Evolutionary conservation across 2,888 invertebrate species (phyloP), one percentile per base, ranked within the genome.

Genomic region (Scrobipalpa costella): DNA sequence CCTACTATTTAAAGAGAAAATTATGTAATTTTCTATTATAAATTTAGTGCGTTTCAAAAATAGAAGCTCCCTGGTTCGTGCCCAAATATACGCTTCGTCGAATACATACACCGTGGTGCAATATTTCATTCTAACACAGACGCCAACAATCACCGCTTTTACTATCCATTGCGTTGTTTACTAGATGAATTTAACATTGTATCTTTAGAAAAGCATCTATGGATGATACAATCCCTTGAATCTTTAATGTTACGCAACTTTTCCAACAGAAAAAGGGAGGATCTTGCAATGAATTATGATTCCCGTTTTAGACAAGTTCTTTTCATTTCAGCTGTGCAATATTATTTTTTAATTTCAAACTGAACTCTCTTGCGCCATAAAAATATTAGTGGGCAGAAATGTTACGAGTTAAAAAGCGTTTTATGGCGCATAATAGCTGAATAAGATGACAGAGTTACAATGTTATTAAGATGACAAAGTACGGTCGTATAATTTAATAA

Each of bases 281-380:
- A 9, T 21, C 50, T 21, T 21, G 13, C 21, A 19, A 27, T 59
- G 40, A 59, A 44, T 59, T 59, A 59, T 59, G 40, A 59, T 44
- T 47, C 13, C 59, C 21, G 11, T 44, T 40, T 21, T 27, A 21
- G 40, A n/a, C 40, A 7, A 44, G 17, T 44, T 21, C 44, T 59
- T 27, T n/a, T 19, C 17, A 8, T 15, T 34, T 33, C 57, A 33
- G 13, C n/a, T 21, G 40, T 44, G 44, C 8, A 1, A 9, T 59
- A 59, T 44, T 59, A 44, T 59, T 44, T 59, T 44, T 59, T 44
- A 44, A 36, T 49, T 57, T 57, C n/a, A n/a, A 57, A 27, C 55
- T n/a, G 7, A 19, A 17, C 17, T 57, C 19, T 38, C 55, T 57
- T 57, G 57, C 34, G 11, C 36, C 34, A 57, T 38, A 55, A 55